Evolutionary conservation across 2,797 vertebrate genomes (phyloP), one percentile per base, ranked within the genome.

Genomic region (Threskiornis aethiopicus): DNA sequence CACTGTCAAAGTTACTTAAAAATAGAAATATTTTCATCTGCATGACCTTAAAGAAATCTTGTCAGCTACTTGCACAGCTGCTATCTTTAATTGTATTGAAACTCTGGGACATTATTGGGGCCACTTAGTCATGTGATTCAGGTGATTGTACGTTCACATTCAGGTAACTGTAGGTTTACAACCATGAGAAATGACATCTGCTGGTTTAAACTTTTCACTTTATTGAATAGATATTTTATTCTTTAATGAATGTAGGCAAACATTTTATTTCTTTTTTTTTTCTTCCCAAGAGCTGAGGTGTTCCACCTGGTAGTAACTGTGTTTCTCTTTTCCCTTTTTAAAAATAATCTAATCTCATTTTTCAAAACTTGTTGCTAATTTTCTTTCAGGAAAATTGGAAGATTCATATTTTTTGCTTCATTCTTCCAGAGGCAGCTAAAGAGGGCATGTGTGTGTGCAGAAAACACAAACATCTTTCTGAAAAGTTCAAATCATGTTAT

Each of bases 251-350:
- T 35, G 8, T 17, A 39, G 2, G 11, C 31, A 66, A 85, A 57
- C 0, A n/a, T 77, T 69, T 52, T 16, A 3, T 58, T 58, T 39
- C 7, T 21, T 47, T n/a, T 11, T 8, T 18, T 6, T 24, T 13
- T 13, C 10, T 41, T 4, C 2, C 6, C 5, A n/a, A 22, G 4
- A 42, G 14, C 1, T n/a, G 31, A 72, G 6, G 8, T 25, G 25
- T 67, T 84, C 39, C 8, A 71, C 3, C 5, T 54, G 4, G 0
- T 25, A 54, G 6, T 35, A 37, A 21, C 11, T 6, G 3, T 2
- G 4, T 69, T 52, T 69, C 21, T 76, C 19, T 71, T 51, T 69
- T 42, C 20, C 2, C 0, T 17, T 51, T 73, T 78, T 26, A 33
- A 61, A 78, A n/a, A 41, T 1, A 18, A 59, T 57, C 19, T 33